Base-by-base conservation (phyloP, 1,140 invertebrate genomes). In the Papilio helenus region DNA sequence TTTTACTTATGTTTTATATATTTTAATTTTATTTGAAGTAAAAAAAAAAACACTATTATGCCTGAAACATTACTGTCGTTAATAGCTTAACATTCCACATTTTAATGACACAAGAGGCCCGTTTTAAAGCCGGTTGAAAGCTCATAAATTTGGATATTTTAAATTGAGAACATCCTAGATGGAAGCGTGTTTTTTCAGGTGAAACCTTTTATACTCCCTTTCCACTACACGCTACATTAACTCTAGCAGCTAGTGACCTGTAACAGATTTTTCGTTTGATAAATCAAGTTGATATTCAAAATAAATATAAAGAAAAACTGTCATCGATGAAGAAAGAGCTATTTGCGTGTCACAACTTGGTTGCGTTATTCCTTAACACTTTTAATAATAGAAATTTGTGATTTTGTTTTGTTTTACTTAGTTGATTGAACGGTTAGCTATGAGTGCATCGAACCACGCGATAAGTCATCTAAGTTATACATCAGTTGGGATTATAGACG, bases 341-440 rank as follows among this genome's bases (percentile, higher is more conserved):
- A 18, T 68, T 68, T 68, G 61, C 61, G 61, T 68, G 61, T 29
- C 26, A 0, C 61, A 16, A 68, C 61, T 68, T 29, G 0, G 0
- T 16, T 26, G 18, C 39, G 44, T 73, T 73, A 73, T 73, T 73
- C 72, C 10, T 73, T 26, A 49, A 26, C 42, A 5, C n/a, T 49
- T 16, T 44, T 49, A 39, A 46, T 74, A 72, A 44, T 74, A 49
- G 20, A 7, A 26, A 51, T 74, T 74, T 72, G 42, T 44, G 46
- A 72, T n/a, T 72, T 72, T 14, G 49, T 49, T 74, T 49, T 26
- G 72, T 42, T 73, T 51, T 74, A 74, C 72, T 46, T 74, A 74
- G 72, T 72, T 72, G n/a, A 74, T 74, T 74, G 72, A 14, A 74
- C 20, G 44, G 44, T 74, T 7, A 74, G 23, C 12, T 44, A 72